A percentile compares a stretch with the other conserved stretches of the same genome.
phyloP scores from a whole-genome alignment of 2,113 vertebrate genomes.

The Plestiodon gilberti region DNA sequence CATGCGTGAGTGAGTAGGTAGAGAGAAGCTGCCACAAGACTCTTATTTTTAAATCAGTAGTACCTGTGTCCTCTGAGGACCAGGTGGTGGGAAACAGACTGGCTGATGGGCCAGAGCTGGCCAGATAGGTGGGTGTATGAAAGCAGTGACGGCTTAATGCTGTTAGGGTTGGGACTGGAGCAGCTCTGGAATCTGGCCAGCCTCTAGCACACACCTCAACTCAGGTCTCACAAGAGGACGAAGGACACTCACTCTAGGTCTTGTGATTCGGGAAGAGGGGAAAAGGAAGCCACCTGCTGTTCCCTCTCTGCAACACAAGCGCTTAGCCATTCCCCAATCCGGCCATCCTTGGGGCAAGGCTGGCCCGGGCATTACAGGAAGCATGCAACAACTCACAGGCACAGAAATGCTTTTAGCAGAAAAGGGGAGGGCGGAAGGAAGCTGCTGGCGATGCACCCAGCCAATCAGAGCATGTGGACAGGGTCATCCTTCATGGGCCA shows the following conservation, averaged over 20 bases:
- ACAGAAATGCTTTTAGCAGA: not conserved
- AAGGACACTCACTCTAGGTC: not conserved
- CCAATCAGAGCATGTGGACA: not conserved
- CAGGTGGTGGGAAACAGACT: not conserved
- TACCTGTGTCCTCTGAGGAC: not conserved
- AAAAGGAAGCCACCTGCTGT: not conserved
- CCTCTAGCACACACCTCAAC: not conserved
- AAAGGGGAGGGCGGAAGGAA: not conserved
- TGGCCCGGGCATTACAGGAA: not conserved
- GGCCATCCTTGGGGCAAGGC: not conserved
- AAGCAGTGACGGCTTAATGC: not conserved
- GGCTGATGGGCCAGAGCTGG: not conserved
- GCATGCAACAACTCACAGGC: not conserved
- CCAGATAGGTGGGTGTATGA: not conserved
- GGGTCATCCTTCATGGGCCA: not conserved
- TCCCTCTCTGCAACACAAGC: not conserved
- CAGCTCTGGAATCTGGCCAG: not conserved
- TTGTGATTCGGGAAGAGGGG: not conserved
- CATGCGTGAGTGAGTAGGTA: no score
- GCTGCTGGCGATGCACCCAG: not conserved
- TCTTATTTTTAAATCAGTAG: not conserved
- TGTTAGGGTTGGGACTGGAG: not conserved
- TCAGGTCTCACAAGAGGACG: not conserved
- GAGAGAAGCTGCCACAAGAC: no score
- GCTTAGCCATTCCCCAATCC: no score